phyloP scores from a whole-genome alignment of 2,113 vertebrate genomes.

The Rhinoderma darwinii region DNA sequence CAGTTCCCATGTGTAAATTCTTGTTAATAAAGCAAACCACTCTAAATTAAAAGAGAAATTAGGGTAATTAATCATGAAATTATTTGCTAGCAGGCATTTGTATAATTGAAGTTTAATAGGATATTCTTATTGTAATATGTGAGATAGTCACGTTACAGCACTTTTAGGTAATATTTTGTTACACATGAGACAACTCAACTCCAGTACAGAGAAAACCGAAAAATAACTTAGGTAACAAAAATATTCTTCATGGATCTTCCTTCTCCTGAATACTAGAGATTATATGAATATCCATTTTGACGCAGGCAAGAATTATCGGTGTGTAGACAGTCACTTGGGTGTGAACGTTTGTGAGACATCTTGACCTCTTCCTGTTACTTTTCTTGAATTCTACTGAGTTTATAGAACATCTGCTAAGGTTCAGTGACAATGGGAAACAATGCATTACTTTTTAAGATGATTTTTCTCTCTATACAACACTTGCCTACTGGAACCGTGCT shows the following conservation, averaged over 20 bases:
- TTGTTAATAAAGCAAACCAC: constrained; percentile 56
- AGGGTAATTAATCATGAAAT: constrained; percentile 57
- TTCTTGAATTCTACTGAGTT: neutral
- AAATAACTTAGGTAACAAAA: neutral
- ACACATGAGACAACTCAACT: neutral
- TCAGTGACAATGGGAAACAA: constrained; percentile 22
- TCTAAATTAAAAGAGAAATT: constrained; percentile 56
- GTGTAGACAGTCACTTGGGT: neutral
- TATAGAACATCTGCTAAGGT: constrained; percentile 20
- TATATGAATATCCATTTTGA: neutral
- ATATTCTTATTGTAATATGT: constrained; percentile 45
- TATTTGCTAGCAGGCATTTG: constrained; percentile 56
- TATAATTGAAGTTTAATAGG: constrained; percentile 55
- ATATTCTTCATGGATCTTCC: neutral
- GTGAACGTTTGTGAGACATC: constrained; percentile 21
- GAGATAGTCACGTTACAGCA: constrained; percentile 31
- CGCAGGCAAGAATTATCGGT: neutral
- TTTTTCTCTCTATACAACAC: neutral
- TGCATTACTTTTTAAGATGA: neutral
- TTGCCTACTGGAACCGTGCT: neutral
- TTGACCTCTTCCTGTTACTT: neutral
- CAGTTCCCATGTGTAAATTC: constrained; percentile 45
- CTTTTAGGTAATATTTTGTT: constrained; percentile 45
- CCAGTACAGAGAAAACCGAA: neutral
- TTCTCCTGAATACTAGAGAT: neutral